Base-by-base conservation (phyloP, 2,888 invertebrate genomes). In the Diachrysia chrysitis region DNA sequence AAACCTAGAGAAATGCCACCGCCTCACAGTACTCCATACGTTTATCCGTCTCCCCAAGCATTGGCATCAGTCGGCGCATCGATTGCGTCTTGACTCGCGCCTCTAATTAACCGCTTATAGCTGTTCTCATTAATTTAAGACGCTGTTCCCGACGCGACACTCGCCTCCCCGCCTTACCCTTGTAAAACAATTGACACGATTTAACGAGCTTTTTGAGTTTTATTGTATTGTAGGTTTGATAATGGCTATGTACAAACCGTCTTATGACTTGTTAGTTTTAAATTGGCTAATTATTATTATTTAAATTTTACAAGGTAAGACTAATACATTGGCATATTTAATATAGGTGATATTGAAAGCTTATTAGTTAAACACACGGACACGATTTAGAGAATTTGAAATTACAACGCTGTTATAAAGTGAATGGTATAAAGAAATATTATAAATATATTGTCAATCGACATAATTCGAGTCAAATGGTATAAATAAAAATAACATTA, bases 101-200 rank as follows among this genome's bases (percentile, higher is more conserved):
- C 60, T 55, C 46, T 19, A 64, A 55, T 72, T 59, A 55, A 58
- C 68, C 68, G 63, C 65, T 56, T 48, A 65, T 55, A 5, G 48
- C 63, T 59, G 59, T 55, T 60, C 61, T 35, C 60, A 77, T 76
- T 77, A 63, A 77, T 75, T 35, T 57, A 68, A 77, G 67, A 73
- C 59, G 56, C 57, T 68, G 75, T 73, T 65, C 46, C 46, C 61
- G 67, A 65, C 55, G 61, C 59, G 62, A 68, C 78, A 77, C 55
- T 77, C 63, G 78, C 56, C n/a, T 63, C 66, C 77, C n/a, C n/a
- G n/a, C 42, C 42, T 42, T n/a, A 42, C 42, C 42, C 53, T 65
- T 55, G 55, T 68, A 17, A n/a, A 17, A 17, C 17, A 29, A 58
- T 63, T 10, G 23, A 6, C 21, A 63, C 42, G 12, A 59, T 2